A percentile compares a stretch with the other conserved stretches of the same genome.
phyloP scores from a whole-genome alignment of 2,888 invertebrate species.

The Tipula unca region DNA sequence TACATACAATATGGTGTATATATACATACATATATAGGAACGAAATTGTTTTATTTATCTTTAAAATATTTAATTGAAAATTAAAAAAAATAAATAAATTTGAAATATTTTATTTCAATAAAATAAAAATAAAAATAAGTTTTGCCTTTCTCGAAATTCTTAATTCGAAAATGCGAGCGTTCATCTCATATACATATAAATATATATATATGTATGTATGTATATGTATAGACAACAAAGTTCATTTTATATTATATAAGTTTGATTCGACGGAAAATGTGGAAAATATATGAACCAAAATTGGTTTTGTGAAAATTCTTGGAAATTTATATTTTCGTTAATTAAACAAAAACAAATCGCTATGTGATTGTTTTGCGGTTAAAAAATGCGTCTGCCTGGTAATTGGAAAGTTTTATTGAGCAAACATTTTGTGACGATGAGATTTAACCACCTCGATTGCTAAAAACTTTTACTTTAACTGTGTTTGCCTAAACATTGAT shows the following conservation, averaged over 20 bases:
- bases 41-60: background rate
- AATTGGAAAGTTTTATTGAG: background rate
- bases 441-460: too few species aligned
- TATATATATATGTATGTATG: background rate
- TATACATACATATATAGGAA: background rate
- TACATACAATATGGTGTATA: too few species aligned
- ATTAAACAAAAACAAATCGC: background rate
- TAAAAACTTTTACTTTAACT: too few species aligned
- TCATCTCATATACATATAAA: background rate
- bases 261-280: background rate
- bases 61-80: slow-evolving; percentile 14
- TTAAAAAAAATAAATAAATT: background rate
- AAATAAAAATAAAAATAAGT: background rate
- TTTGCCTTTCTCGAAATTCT: background rate
- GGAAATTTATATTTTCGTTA: background rate
- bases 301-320: background rate
- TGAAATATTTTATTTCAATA: background rate
- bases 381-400: background rate
- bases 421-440: too few species aligned
- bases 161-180: background rate
- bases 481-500: too few species aligned
- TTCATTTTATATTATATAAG: background rate
- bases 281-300: background rate
- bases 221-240: background rate
- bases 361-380: background rate